These are phyloP conservation scores for Cromileptes altivelis DNA, from an alignment of 2,113 vertebrate species.

Conservation along the genomic window DNA sequence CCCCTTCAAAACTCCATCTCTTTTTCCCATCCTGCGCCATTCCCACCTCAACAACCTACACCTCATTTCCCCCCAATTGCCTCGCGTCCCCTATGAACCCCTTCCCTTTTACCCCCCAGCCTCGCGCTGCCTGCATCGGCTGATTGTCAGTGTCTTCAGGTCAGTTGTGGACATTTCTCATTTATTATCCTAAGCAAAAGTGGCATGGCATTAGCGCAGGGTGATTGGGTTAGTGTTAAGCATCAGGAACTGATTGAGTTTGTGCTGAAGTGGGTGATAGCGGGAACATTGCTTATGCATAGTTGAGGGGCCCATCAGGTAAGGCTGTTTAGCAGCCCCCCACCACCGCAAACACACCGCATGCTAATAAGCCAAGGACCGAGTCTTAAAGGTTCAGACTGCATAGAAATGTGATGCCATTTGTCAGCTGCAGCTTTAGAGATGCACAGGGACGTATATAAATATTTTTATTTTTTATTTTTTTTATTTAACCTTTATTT, in stretches of 20 bases:
- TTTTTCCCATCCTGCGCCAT: background rate
- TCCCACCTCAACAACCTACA: constrained; percentile 17
- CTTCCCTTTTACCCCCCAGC: background rate
- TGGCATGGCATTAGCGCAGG: constrained; percentile 76
- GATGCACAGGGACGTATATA: constrained; percentile 3
- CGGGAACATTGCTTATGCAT: constrained; percentile 69
- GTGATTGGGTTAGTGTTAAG: constrained; percentile 80
- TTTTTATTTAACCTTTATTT: no score
- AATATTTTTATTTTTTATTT: no score
- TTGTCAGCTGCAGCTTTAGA: constrained; percentile 44
- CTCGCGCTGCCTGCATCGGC: constrained; percentile 27
- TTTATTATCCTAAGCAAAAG: constrained; percentile 81
- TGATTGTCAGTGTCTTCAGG: constrained; percentile 70
- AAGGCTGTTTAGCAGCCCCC: constrained; percentile 45
- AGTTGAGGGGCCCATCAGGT: constrained; percentile 63
- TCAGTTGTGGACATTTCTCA: constrained; percentile 76
- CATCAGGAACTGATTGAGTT: constrained; percentile 77
- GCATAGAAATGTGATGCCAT: constrained; percentile 42
- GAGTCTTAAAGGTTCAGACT: constrained; percentile 36
- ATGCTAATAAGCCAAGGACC: constrained; percentile 64
- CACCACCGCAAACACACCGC: constrained; percentile 14
- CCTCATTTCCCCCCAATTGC: constrained; percentile 39
- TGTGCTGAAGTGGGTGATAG: constrained; percentile 76
- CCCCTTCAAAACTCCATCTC: constrained; percentile 9
- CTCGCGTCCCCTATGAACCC: constrained; percentile 25